Conservation (phyloP, 2,797 vertebrate species). For the Sebastiscus tertius region DNA sequence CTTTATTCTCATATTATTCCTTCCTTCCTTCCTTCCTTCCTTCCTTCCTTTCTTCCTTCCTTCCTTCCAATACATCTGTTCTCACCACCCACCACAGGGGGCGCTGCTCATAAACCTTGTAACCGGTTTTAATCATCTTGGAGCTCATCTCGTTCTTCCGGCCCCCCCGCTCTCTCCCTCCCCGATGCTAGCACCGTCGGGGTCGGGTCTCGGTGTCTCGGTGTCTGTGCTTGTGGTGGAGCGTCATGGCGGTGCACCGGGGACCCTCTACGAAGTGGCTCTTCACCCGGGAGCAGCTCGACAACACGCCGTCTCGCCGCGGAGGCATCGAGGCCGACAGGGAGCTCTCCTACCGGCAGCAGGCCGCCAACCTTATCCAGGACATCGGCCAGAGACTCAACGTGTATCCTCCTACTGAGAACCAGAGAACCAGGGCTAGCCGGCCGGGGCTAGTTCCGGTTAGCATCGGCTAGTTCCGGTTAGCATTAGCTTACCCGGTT, state of each 20-base stretch:
- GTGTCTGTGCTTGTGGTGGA: conserved; percentile 33
- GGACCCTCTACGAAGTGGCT: conserved; percentile 93
- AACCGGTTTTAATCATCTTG: conserved; percentile 6
- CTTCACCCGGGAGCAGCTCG: conserved; percentile 96
- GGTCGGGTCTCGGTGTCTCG: too few species aligned
- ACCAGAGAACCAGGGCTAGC: background rate
- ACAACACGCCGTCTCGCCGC: conserved; percentile 93
- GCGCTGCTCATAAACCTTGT: background rate
- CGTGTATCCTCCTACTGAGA: conserved; percentile 91
- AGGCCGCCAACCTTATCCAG: conserved; percentile 97
- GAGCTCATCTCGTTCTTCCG: conserved; percentile 48
- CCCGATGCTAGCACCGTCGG: conserved; percentile 73
- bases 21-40: too few species aligned
- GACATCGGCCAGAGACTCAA: conserved; percentile 98
- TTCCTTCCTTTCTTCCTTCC: too few species aligned
- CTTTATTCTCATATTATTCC: too few species aligned
- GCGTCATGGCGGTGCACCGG: conserved; percentile 87
- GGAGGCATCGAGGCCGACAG: conserved; percentile 93
- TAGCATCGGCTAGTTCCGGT: conserved; percentile 4
- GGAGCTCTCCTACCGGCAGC: conserved; percentile 96
- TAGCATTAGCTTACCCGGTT: too few species aligned
- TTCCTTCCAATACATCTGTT: too few species aligned
- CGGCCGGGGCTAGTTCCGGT: conserved; percentile 18
- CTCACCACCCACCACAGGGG: background rate
- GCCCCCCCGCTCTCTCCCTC: conserved; percentile 54